Conservation (phyloP, 1,140 invertebrate species). For the Phymorhynchus buccinoides region DNA sequence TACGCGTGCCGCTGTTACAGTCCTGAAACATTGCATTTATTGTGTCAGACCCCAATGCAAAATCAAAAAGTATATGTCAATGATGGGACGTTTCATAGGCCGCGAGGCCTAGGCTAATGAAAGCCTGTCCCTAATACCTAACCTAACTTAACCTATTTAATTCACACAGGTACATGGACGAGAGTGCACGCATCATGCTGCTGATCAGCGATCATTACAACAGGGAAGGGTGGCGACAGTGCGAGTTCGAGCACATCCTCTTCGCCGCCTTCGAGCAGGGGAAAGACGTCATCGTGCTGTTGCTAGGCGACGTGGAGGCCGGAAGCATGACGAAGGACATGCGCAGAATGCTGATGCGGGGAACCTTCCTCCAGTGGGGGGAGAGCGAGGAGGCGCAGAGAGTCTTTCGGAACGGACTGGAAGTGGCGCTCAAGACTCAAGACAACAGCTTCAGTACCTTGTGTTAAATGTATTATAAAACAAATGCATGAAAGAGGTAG, state of each 20-base stretch:
- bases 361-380: slow-evolving; percentile 32
- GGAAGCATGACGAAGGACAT: slow-evolving; percentile 34
- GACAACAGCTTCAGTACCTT: neutral
- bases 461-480: slow-evolving; percentile 12
- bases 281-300: slow-evolving; percentile 32
- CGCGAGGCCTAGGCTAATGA: no score
- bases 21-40: no score
- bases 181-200: slow-evolving; percentile 23
- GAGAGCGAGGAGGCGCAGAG: neutral
- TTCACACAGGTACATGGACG: slow-evolving; percentile 35
- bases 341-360: slow-evolving; percentile 32
- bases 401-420: neutral
- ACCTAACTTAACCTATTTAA: no score
- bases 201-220: slow-evolving; percentile 24
- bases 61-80: no score
- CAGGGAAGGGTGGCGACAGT: slow-evolving; percentile 29
- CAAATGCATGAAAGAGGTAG: no score
- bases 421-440: slow-evolving; percentile 22
- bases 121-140: no score
- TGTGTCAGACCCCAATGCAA: no score
- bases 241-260: slow-evolving; percentile 30
- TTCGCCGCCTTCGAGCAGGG: slow-evolving; percentile 31
- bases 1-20: no score
- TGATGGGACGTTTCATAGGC: no score
- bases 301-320: slow-evolving; percentile 33